Evolutionary conservation across 2,797 vertebrate species (phyloP).

Genomic region (Poecilia wingei): DNA sequence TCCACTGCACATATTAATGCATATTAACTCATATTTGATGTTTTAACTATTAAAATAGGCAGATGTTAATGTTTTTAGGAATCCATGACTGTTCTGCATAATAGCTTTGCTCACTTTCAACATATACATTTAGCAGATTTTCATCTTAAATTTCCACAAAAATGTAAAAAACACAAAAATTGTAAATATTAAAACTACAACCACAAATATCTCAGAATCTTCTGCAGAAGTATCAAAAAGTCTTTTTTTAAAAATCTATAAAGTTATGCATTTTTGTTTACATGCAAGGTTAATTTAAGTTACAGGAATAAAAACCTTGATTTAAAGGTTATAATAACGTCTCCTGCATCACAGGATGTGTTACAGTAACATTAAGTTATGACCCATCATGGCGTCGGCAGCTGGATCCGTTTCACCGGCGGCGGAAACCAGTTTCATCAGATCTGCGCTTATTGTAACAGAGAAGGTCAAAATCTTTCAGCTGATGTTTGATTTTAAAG

Average conservation of each 20-base stretch:
- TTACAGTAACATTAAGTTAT: not conserved
- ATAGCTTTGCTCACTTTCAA: not conserved
- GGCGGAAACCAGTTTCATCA: conserved; percentile 5
- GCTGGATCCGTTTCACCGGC: conserved; percentile 29
- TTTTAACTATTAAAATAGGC: not conserved
- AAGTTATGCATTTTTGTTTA: not conserved
- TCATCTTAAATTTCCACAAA: not conserved
- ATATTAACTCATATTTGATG: not conserved
- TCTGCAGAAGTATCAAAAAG: not conserved
- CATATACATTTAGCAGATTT: not conserved
- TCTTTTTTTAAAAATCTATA: not conserved
- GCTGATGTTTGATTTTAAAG: not conserved
- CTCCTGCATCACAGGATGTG: not conserved
- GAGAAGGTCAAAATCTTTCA: not conserved
- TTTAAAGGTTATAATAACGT: not conserved
- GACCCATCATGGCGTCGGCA: conserved; percentile 6
- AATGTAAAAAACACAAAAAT: not conserved
- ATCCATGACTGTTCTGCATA: too few species aligned
- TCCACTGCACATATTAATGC: not conserved
- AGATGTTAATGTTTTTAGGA: not conserved
- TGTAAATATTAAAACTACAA: not conserved
- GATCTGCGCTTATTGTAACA: not conserved
- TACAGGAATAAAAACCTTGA: not conserved
- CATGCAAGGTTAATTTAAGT: not conserved
- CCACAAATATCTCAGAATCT: not conserved